A percentile compares a stretch with the other conserved stretches of the same genome.
phyloP scores from a whole-genome alignment of 2,797 vertebrate species.

The Xerus rutilus region DNA sequence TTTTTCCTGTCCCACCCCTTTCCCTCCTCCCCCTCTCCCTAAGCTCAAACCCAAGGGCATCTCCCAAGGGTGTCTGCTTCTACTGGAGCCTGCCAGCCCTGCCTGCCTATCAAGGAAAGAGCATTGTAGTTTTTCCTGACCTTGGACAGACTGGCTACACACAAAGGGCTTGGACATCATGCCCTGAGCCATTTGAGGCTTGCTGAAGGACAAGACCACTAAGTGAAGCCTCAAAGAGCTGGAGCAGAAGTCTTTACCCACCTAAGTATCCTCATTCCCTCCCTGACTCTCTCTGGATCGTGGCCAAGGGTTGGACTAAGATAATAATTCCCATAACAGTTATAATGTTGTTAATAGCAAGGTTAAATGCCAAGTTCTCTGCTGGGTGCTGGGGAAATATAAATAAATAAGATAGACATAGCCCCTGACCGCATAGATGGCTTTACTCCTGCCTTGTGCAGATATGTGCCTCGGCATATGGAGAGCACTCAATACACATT shows the following conservation, averaged over 20 bases:
- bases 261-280: not conserved
- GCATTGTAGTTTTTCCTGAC: constrained; percentile 60
- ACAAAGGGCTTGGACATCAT: constrained; percentile 37
- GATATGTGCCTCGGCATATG: not conserved
- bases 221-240: not conserved
- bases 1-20: not conserved
- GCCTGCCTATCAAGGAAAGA: constrained; percentile 58
- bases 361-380: constrained; percentile 44
- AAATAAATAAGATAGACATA: constrained; percentile 37
- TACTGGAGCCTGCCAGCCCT: constrained; percentile 48
- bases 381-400: not conserved
- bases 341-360: constrained; percentile 32
- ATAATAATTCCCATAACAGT: constrained; percentile 11
- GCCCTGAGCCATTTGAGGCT: constrained; percentile 31
- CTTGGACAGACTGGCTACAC: constrained; percentile 32
- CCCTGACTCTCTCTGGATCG: not conserved
- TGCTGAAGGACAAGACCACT: not conserved
- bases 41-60: constrained; percentile 55
- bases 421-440: not conserved
- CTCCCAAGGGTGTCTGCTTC: constrained; percentile 64
- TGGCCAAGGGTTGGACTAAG: not conserved
- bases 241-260: not conserved
- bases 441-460: not conserved
- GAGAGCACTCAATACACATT: not conserved
- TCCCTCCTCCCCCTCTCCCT: not conserved